phyloP scores from a whole-genome alignment of 2,888 invertebrate genomes.

The Cotesia congregata region DNA sequence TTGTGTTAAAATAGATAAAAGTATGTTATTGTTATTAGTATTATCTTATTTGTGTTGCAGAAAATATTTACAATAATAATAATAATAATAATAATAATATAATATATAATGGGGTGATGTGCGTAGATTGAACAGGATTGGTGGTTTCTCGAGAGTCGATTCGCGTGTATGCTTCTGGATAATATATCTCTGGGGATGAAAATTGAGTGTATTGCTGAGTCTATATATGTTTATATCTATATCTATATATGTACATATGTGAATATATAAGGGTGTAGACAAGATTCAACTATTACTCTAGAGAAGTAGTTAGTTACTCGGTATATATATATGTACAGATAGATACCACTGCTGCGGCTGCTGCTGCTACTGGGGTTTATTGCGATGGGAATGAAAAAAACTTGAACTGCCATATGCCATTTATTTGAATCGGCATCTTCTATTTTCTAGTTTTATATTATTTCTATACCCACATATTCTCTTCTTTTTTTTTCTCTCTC shows the following conservation, averaged over 20 bases:
- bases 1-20: too few relatives aligned
- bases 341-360: background rate
- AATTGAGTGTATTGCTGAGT: slow-evolving; percentile 27
- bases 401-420: slow-evolving; percentile 11
- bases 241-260: slow-evolving; percentile 18
- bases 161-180: slow-evolving; percentile 49
- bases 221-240: slow-evolving; percentile 30
- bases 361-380: background rate
- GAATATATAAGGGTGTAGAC: slow-evolving; percentile 1
- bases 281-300: background rate
- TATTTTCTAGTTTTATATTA: slow-evolving; percentile 4
- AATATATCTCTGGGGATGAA: slow-evolving; percentile 42
- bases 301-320: background rate
- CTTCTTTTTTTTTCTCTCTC: background rate
- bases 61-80: too few relatives aligned
- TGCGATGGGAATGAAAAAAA: background rate
- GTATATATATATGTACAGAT: background rate
- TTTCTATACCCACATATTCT: slow-evolving; percentile 6
- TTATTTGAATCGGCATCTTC: slow-evolving; percentile 5
- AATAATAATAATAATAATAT: too few relatives aligned
- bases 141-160: slow-evolving; percentile 57
- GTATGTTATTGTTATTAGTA: background rate
- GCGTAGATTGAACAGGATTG: slow-evolving; percentile 53
- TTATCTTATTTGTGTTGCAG: background rate
- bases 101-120: slow-evolving; percentile 60